Evolutionary conservation across 2,797 vertebrate genomes (phyloP).

Genomic region (Dendrocincla tyrannina): DNA sequence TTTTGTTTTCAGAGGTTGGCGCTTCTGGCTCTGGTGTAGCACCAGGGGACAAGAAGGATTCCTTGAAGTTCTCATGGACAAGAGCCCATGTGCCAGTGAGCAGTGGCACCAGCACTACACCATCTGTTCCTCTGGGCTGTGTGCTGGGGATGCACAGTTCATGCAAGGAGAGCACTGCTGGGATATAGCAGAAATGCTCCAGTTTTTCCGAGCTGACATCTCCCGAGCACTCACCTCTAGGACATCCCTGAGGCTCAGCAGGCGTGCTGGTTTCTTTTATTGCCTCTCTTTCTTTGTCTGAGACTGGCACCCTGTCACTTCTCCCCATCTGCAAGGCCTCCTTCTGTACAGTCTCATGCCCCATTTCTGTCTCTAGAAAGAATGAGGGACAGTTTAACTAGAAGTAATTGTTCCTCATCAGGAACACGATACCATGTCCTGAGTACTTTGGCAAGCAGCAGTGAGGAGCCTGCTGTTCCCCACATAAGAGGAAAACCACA

Average conservation of each 20-base stretch:
- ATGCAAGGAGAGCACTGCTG: neutral
- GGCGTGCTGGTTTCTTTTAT: neutral
- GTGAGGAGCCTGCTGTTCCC: neutral
- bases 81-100: neutral
- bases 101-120: neutral
- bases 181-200: neutral
- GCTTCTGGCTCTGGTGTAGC: neutral
- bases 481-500: neutral
- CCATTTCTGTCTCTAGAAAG: neutral
- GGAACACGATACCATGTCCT: neutral
- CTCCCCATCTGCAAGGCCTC: too few species aligned
- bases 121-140: neutral
- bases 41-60: neutral
- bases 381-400: neutral
- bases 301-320: neutral
- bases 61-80: neutral
- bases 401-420: neutral
- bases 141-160: neutral
- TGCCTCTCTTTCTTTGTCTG: neutral
- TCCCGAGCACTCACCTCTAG: neutral
- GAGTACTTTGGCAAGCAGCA: neutral
- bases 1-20: neutral
- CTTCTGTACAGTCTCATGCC: neutral
- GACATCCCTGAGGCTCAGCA: neutral
- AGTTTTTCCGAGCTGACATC: neutral